Conservation (phyloP, 2,888 invertebrate genomes). For the Drosophila buzzatii region DNA sequence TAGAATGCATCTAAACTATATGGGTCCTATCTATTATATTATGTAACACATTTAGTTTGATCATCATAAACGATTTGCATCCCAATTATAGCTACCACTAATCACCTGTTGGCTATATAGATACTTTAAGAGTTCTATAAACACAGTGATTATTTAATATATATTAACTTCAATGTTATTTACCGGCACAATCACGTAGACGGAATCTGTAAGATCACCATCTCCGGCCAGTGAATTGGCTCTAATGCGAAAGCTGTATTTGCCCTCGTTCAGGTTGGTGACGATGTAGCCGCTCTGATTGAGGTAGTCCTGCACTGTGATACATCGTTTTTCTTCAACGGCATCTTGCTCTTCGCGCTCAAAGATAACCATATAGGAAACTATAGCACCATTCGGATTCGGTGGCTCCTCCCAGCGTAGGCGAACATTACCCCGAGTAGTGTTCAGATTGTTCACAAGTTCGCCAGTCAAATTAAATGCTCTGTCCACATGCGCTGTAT, state of each 20-base stretch:
- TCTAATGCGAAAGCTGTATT: constrained; percentile 92
- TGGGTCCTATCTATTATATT: no score
- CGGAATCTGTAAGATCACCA: constrained; percentile 87
- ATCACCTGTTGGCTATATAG: neutral
- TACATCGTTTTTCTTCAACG: constrained; percentile 89
- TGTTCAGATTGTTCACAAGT: constrained; percentile 77
- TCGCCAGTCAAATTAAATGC: constrained; percentile 86
- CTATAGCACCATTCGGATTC: constrained; percentile 94
- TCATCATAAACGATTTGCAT: neutral
- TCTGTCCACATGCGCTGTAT: constrained; percentile 89
- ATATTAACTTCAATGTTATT: constrained; percentile 48
- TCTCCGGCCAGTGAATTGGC: constrained; percentile 92
- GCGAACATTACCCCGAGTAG: constrained; percentile 87
- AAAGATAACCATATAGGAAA: constrained; percentile 93
- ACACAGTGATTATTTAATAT: neutral
- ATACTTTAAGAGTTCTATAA: neutral
- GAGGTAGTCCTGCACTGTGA: constrained; percentile 88
- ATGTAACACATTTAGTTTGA: no score
- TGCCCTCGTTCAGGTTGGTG: constrained; percentile 89
- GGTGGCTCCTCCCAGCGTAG: constrained; percentile 93
- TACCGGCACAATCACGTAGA: constrained; percentile 89
- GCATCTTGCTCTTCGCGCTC: constrained; percentile 87
- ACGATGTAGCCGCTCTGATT: constrained; percentile 81
- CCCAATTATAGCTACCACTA: neutral
- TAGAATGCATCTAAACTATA: no score